phyloP scores from a whole-genome alignment of 35 echinoderm and acorn worm species.

The Ophiothrix spiculata region DNA sequence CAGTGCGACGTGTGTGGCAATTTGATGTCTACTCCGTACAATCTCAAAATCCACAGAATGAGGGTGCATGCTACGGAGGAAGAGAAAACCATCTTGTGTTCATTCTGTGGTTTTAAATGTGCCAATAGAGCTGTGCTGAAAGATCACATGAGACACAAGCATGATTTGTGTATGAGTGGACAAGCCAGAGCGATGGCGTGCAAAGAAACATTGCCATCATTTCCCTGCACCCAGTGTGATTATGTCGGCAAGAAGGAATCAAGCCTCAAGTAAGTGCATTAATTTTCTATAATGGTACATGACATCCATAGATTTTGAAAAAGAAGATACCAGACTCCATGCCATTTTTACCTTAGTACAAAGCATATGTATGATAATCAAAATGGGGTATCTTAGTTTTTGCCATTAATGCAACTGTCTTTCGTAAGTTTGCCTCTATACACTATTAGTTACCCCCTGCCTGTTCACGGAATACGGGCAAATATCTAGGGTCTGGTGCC shows the following conservation, averaged over 20 bases:
- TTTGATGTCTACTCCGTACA: slow-evolving; percentile 71
- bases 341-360: too few species aligned
- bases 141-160: slow-evolving; percentile 83
- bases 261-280: slow-evolving; percentile 38
- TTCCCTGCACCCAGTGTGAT: slow-evolving; percentile 54
- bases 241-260: slow-evolving; percentile 85
- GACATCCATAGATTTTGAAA: background rate
- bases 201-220: slow-evolving; percentile 38
- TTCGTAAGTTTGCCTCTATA: background rate
- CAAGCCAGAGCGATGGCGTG: slow-evolving; percentile 17
- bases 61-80: slow-evolving; percentile 77
- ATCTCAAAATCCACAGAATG: slow-evolving; percentile 71
- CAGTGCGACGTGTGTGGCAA: slow-evolving; percentile 88
- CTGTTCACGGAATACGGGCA: too few species aligned
- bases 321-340: too few species aligned
- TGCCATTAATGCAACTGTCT: too few species aligned
- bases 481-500: too few species aligned
- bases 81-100: slow-evolving; percentile 68
- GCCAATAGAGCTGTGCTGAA: slow-evolving; percentile 86
- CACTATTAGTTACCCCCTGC: too few species aligned
- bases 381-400: too few species aligned
- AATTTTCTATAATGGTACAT: background rate
- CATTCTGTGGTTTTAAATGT: slow-evolving; percentile 63
- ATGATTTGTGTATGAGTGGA: slow-evolving; percentile 61
- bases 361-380: too few species aligned